Percentiles rank a stretch among this genome's conserved stretches.
Conservation (phyloP, 92 coral and sea anemone genomes). For the Zoanthus sociatus region DNA sequence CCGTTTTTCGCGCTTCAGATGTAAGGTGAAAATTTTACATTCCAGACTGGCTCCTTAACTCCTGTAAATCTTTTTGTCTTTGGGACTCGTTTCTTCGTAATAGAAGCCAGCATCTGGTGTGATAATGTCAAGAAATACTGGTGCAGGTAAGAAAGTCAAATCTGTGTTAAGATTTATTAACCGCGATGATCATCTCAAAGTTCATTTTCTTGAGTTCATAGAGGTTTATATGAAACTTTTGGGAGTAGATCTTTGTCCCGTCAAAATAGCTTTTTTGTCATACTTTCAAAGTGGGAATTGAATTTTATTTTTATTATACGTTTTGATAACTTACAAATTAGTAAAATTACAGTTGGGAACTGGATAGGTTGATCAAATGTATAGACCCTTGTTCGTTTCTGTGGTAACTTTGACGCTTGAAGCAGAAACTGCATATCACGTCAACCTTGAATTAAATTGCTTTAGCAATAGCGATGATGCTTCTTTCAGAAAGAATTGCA, state of each 20-base stretch:
- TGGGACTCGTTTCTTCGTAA: not conserved
- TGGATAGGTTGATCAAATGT: not conserved
- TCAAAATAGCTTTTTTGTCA: not conserved
- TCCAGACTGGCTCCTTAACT: not conserved
- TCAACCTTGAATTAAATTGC: not conserved
- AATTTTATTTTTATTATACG: no score
- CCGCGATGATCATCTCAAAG: not conserved
- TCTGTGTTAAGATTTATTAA: not conserved
- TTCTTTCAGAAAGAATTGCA: not conserved
- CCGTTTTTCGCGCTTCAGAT: slow-evolving; percentile 49
- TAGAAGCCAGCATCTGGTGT: not conserved
- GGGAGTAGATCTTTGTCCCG: not conserved
- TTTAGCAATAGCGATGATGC: not conserved
- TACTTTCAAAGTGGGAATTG: not conserved
- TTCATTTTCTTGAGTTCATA: not conserved
- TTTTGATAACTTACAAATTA: not conserved
- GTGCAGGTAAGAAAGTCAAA: slow-evolving; percentile 1
- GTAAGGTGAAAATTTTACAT: not conserved
- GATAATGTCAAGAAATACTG: slow-evolving; percentile 24
- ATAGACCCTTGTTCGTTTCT: not conserved
- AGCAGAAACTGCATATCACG: not conserved
- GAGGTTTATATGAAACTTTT: not conserved
- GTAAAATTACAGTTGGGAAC: not conserved
- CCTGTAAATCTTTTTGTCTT: not conserved
- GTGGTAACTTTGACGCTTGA: not conserved